These are phyloP conservation scores for Drosophila leonis DNA, from an alignment of 2,888 invertebrate genomes.

Conservation along the genomic window DNA sequence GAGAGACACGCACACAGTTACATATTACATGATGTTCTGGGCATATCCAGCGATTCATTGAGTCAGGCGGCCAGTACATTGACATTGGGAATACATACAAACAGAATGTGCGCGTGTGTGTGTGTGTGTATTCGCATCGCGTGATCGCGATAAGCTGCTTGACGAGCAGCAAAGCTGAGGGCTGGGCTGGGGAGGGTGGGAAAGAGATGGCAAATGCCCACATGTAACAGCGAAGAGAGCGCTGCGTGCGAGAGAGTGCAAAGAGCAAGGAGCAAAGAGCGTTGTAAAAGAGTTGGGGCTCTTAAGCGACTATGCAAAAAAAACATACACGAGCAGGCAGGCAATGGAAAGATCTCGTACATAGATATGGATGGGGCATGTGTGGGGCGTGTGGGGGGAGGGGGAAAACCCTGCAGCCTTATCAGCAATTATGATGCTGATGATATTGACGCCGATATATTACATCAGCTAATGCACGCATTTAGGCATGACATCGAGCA, in stretches of 20 bases:
- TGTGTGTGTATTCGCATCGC: slow-evolving; percentile 33
- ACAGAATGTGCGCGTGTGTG: not conserved
- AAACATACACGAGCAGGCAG: not conserved
- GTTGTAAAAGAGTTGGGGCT: slow-evolving; percentile 16
- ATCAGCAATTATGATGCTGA: slow-evolving; percentile 7
- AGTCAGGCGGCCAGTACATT: slow-evolving; percentile 46
- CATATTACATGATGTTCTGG: slow-evolving; percentile 29
- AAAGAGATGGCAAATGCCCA: slow-evolving; percentile 9
- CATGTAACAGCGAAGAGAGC: slow-evolving; percentile 23
- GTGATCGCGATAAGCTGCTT: slow-evolving; percentile 53
- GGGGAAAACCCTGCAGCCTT: not conserved
- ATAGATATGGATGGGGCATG: not conserved
- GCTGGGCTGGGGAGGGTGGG: not conserved
- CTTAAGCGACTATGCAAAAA: slow-evolving; percentile 12
- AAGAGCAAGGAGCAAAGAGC: slow-evolving; percentile 4
- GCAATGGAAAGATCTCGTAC: slow-evolving; percentile 8
- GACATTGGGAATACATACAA: slow-evolving; percentile 44
- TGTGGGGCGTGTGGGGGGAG: not conserved
- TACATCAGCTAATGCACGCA: slow-evolving; percentile 24
- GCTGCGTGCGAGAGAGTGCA: not conserved
- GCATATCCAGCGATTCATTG: slow-evolving; percentile 49
- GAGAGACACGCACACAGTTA: slow-evolving; percentile 1
- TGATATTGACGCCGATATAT: slow-evolving; percentile 1
- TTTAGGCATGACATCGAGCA: not conserved
- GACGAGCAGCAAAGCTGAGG: not conserved